Conservation (phyloP, 2,797 vertebrate species). For the Bryconaethiops microstoma region DNA sequence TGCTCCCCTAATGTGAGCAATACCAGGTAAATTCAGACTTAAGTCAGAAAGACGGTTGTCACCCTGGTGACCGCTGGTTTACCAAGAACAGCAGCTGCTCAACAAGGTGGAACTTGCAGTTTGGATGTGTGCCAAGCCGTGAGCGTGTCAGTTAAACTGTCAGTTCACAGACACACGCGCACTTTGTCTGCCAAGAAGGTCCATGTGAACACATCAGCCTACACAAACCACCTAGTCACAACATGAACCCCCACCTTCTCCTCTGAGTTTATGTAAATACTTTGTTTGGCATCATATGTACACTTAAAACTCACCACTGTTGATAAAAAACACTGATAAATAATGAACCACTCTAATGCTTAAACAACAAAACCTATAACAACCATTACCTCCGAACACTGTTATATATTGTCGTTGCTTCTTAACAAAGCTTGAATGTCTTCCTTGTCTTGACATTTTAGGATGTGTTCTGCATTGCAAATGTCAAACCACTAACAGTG, state of each 20-base stretch:
- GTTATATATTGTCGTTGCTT: not conserved
- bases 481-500: not conserved
- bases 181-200: not conserved
- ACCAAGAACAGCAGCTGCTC: not conserved
- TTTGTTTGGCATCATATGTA: no score
- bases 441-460: conserved; percentile 4
- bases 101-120: not conserved
- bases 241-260: not conserved
- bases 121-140: conserved; percentile 37
- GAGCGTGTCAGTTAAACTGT: conserved; percentile 50
- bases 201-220: not conserved
- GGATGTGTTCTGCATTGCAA: not conserved
- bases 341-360: not conserved
- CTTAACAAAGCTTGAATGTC: not conserved
- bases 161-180: not conserved
- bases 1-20: no score
- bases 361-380: not conserved
- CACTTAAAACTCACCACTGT: not conserved
- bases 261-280: not conserved
- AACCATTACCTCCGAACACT: not conserved
- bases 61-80: not conserved
- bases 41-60: not conserved
- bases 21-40: not conserved
- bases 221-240: not conserved
- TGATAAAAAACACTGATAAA: no score